Evolutionary conservation across 1,140 invertebrate genomes (phyloP).

Genomic region (Pseudomyrmex dendroicus): DNA sequence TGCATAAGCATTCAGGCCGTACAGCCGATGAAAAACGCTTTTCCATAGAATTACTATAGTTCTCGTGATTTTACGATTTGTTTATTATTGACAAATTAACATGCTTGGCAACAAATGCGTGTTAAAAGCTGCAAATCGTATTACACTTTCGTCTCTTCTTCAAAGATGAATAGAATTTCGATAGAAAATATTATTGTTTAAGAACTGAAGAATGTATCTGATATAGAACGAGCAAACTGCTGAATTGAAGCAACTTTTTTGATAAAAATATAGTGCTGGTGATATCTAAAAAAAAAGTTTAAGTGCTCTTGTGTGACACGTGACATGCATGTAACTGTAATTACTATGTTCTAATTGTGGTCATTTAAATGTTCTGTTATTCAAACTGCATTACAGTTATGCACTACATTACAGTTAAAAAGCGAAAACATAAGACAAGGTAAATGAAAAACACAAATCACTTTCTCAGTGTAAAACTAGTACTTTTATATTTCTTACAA

Average conservation of each 20-base stretch:
- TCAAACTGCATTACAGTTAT: background rate
- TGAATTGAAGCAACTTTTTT: background rate
- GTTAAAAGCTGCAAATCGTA: background rate
- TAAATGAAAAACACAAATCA: background rate
- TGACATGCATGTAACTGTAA: too few relatives aligned
- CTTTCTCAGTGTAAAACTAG: constrained; percentile 13
- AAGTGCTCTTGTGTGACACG: background rate
- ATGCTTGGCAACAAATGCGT: background rate
- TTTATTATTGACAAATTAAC: background rate
- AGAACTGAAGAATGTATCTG: too few relatives aligned
- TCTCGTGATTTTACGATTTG: background rate
- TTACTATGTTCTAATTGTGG: background rate
- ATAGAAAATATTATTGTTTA: too few relatives aligned
- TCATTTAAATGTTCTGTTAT: background rate
- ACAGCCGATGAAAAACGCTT: constrained; percentile 20
- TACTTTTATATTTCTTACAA: background rate
- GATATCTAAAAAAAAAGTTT: background rate
- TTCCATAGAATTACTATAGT: background rate
- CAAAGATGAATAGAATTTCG: background rate
- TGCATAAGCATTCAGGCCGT: constrained; percentile 74
- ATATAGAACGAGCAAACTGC: too few relatives aligned
- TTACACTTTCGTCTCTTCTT: background rate
- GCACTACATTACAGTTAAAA: background rate
- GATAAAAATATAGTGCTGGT: background rate
- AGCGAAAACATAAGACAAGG: background rate